These are phyloP conservation scores for Callithrix jacchus DNA, from an alignment of 2,113 vertebrate genomes.

Conservation along the genomic window DNA sequence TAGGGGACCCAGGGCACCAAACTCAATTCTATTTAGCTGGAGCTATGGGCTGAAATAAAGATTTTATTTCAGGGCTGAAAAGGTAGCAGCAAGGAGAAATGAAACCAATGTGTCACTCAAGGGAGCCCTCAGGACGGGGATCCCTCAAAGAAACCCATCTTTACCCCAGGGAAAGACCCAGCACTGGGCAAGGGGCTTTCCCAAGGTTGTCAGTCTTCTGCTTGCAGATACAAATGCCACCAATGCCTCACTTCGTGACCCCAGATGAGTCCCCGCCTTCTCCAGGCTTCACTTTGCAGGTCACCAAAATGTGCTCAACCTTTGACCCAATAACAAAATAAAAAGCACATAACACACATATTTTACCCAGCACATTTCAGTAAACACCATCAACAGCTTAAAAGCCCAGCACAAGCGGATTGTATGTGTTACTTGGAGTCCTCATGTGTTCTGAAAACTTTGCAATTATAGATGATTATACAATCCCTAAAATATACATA, in stretches of 20 bases:
- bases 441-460: background rate
- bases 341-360: background rate
- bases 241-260: background rate
- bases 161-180: background rate
- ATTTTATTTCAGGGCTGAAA: background rate
- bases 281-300: background rate
- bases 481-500: too few species aligned
- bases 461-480: background rate
- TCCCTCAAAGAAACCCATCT: conserved; percentile 14
- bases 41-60: background rate
- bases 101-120: background rate
- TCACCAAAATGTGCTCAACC: background rate
- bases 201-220: background rate
- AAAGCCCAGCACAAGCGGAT: background rate
- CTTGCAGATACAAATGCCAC: background rate
- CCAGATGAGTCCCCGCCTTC: background rate
- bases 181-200: conserved; percentile 12
- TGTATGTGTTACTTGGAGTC: background rate
- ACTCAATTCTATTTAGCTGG: background rate
- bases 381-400: background rate
- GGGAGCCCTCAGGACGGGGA: background rate
- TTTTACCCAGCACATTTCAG: background rate
- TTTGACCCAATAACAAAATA: background rate
- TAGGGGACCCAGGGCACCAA: background rate
- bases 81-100: background rate